These are phyloP conservation scores for Amphiprion percula DNA, from an alignment of 2,113 vertebrate genomes.

Conservation along the genomic window DNA sequence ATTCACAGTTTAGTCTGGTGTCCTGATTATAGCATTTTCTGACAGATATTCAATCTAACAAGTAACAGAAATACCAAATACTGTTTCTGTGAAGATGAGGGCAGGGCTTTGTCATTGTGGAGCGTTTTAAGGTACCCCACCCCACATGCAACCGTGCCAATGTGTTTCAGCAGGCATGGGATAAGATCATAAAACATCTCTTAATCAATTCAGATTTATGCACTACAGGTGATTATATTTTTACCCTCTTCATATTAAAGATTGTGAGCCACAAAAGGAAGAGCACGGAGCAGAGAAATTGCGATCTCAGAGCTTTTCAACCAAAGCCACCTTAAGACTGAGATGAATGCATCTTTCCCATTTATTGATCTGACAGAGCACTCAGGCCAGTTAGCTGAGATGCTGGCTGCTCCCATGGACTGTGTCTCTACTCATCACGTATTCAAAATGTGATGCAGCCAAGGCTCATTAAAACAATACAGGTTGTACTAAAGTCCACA, in stretches of 20 bases:
- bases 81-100: constrained; percentile 72
- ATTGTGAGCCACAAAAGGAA: background rate
- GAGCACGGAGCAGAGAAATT: constrained; percentile 8
- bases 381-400: constrained; percentile 75
- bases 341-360: constrained; percentile 66
- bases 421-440: constrained; percentile 42
- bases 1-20: constrained; percentile 10
- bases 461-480: constrained; percentile 12
- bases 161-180: background rate
- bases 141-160: constrained; percentile 2
- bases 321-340: constrained; percentile 79
- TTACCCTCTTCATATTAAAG: background rate
- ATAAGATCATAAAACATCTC: background rate
- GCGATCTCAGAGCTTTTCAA: constrained; percentile 4
- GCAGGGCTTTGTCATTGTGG: constrained; percentile 78
- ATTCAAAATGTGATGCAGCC: constrained; percentile 55
- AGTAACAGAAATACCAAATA: constrained; percentile 66
- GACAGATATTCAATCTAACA: constrained; percentile 38
- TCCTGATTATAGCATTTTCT: background rate
- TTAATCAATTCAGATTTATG: background rate
- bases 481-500: background rate
- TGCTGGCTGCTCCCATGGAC: constrained; percentile 47
- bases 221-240: background rate
- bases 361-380: constrained; percentile 82
- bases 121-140: constrained; percentile 75